phyloP scores from a whole-genome alignment of 2,888 invertebrate species.

The Luperina nickerlii region DNA sequence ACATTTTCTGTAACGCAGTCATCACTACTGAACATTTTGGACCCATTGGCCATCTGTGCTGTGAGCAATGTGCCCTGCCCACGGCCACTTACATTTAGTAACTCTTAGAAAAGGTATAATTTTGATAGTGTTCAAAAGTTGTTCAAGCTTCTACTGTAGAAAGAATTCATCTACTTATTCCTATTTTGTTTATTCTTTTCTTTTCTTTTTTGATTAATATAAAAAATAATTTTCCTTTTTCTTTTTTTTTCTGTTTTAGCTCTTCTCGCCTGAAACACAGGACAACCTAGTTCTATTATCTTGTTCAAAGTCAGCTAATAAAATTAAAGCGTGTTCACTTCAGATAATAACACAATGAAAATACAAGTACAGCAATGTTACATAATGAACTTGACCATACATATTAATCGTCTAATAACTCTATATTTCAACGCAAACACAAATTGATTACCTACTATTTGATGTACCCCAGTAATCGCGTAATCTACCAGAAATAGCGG shows the following conservation, averaged over 20 bases:
- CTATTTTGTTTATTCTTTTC: too few relatives aligned
- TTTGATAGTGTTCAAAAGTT: not conserved
- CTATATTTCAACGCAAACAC: constrained; percentile 7
- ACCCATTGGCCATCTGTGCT: too few relatives aligned
- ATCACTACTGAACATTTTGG: too few relatives aligned
- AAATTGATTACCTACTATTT: constrained; percentile 33
- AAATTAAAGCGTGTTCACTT: too few relatives aligned
- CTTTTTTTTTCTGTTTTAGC: too few relatives aligned
- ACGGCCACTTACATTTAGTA: too few relatives aligned
- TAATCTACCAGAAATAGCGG: constrained; percentile 29
- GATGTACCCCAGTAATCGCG: constrained; percentile 26
- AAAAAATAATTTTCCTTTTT: too few relatives aligned
- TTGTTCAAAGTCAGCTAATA: not conserved
- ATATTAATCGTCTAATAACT: not conserved
- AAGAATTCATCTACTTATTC: not conserved
- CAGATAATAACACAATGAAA: not conserved
- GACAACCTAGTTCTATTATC: too few relatives aligned
- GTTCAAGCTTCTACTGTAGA: not conserved
- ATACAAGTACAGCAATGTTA: not conserved
- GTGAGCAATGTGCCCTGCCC: too few relatives aligned
- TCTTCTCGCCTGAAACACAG: too few relatives aligned
- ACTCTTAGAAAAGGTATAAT: not conserved
- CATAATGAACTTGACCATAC: constrained; percentile 18
- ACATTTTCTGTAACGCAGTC: too few relatives aligned
- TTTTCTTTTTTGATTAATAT: too few relatives aligned